phyloP scores from a whole-genome alignment of 2,888 invertebrate genomes.

The Meghimatium bilineatum region DNA sequence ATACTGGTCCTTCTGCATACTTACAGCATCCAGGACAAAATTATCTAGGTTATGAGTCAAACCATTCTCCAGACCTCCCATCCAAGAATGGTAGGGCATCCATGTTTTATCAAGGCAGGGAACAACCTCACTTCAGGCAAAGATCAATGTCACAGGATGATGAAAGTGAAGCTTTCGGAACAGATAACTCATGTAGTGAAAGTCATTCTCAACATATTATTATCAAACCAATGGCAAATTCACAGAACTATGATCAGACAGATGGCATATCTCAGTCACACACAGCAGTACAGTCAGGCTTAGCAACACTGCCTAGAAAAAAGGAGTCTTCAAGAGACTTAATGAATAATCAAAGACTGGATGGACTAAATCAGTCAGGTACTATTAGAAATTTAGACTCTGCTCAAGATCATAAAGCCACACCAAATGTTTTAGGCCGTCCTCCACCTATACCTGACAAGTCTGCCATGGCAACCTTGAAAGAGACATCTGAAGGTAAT shows the following conservation, averaged over 20 bases:
- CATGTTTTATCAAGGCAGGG: conserved; percentile 18
- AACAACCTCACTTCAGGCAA: conserved; percentile 31
- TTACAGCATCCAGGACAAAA: conserved; percentile 24
- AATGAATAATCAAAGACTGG: conserved; percentile 10
- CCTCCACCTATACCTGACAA: conserved; percentile 25
- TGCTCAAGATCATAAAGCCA: background rate
- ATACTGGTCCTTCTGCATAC: background rate
- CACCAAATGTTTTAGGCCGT: conserved; percentile 4
- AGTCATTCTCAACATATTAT: conserved; percentile 49
- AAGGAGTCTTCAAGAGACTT: conserved; percentile 49
- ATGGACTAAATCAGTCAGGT: conserved; percentile 16
- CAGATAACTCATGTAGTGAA: conserved; percentile 21
- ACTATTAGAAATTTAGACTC: conserved; percentile 16
- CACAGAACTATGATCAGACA: conserved; percentile 59
- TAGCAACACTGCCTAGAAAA: conserved; percentile 70
- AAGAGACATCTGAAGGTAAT: conserved; percentile 24
- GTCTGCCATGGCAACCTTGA: background rate
- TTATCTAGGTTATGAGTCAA: background rate
- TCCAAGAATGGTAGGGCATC: background rate
- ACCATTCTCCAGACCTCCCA: background rate
- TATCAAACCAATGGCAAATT: conserved; percentile 56
- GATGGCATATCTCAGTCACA: conserved; percentile 63
- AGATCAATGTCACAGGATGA: conserved; percentile 43
- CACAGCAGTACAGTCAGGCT: conserved; percentile 69
- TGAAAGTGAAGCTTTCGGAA: conserved; percentile 27